phyloP scores from a whole-genome alignment of 1,140 invertebrate species.

The Caenorhabditis remanei region DNA sequence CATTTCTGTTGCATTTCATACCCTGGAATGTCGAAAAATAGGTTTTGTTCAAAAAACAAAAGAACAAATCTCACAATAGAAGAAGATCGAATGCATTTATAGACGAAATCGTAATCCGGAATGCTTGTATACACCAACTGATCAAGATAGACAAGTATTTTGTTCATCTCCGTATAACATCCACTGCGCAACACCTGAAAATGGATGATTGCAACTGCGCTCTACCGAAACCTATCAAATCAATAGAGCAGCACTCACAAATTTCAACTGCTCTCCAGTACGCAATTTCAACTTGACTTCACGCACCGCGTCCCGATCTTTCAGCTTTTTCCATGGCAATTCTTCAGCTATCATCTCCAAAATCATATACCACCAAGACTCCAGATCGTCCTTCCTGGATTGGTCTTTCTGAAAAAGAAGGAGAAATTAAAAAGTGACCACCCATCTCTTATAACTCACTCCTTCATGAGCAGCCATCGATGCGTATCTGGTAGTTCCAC shows the following conservation, averaged over 20 bases:
- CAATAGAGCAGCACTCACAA: neutral
- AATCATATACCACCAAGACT: conserved; percentile 65
- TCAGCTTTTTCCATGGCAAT: conserved; percentile 58
- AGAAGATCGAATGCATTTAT: neutral
- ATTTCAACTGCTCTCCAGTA: neutral
- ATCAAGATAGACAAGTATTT: conserved; percentile 57
- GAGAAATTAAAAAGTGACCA: neutral
- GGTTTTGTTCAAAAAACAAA: too few relatives aligned
- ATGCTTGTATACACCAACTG: conserved; percentile 31
- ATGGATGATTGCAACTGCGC: too few relatives aligned
- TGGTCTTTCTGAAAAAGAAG: conserved; percentile 63
- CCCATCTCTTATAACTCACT: neutral
- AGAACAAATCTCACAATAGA: neutral
- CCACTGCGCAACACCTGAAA: conserved; percentile 7
- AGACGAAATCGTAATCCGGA: conserved; percentile 62
- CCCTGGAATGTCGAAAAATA: too few relatives aligned
- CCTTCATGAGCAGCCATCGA: neutral
- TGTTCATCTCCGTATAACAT: conserved; percentile 28
- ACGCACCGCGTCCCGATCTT: conserved; percentile 51
- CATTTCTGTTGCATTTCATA: neutral
- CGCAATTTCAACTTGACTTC: neutral
- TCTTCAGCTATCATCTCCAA: conserved; percentile 40
- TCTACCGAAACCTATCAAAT: too few relatives aligned
- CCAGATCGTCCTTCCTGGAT: conserved; percentile 64
- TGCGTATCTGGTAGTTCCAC: conserved; percentile 61